Conservation (phyloP, 1,140 invertebrate species). For the Asobara japonica region DNA sequence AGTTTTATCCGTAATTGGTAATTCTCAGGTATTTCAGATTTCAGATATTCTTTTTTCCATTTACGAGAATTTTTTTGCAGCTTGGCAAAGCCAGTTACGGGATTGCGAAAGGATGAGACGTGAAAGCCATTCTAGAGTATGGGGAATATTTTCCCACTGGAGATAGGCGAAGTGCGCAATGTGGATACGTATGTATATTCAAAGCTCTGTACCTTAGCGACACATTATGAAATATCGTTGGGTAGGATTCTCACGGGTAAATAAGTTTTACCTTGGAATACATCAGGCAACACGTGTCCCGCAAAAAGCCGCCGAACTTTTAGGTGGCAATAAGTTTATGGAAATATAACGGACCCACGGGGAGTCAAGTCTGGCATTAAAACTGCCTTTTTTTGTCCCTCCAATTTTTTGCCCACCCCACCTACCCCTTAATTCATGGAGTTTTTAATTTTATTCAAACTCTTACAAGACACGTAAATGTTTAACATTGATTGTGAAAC, state of each 20-base stretch:
- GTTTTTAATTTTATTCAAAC: not conserved
- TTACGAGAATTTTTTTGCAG: not conserved
- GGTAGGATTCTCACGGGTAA: constrained; percentile 42
- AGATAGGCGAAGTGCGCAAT: not conserved
- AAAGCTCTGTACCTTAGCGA: constrained; percentile 27
- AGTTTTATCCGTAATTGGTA: too few relatives aligned
- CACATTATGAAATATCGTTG: constrained; percentile 54
- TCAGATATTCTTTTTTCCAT: too few relatives aligned
- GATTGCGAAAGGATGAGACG: not conserved
- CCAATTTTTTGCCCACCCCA: not conserved
- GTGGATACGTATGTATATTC: constrained; percentile 8
- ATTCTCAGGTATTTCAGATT: too few relatives aligned
- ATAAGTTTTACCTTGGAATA: constrained; percentile 53
- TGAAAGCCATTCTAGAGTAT: not conserved
- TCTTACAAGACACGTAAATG: not conserved
- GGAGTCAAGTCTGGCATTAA: constrained; percentile 50
- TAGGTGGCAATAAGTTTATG: constrained; percentile 54
- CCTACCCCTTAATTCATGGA: constrained; percentile 11
- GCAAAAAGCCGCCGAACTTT: constrained; percentile 49
- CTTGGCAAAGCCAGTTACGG: not conserved
- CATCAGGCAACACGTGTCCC: constrained; percentile 58
- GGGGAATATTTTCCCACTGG: not conserved
- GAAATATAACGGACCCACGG: constrained; percentile 48
- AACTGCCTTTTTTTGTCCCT: constrained; percentile 45
- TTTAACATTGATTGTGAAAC: not conserved